Evolutionary conservation across 2,113 vertebrate species (phyloP).

Genomic region (Grammomys dolichurus): DNA sequence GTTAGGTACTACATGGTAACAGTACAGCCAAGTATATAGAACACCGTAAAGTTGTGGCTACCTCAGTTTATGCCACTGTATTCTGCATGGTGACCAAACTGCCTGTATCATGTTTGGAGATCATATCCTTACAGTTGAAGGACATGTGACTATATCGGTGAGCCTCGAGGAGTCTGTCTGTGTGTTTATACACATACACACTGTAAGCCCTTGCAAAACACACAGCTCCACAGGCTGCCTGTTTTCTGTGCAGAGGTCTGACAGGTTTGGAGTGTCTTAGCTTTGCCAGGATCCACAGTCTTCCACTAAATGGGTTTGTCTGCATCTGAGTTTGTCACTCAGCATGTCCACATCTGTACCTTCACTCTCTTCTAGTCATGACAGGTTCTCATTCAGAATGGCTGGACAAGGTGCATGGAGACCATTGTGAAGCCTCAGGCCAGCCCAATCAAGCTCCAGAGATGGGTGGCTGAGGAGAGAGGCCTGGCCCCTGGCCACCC

Average conservation of each 20-base stretch:
- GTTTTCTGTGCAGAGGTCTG: neutral
- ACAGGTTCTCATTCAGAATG: neutral
- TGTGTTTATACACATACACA: no score
- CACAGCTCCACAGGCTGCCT: accelerated
- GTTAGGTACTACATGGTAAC: neutral
- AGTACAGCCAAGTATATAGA: neutral
- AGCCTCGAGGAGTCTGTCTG: neutral
- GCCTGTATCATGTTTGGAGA: neutral
- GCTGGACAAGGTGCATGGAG: neutral
- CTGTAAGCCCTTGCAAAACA: neutral
- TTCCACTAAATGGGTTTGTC: neutral
- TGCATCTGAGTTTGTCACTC: neutral
- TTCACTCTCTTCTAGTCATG: neutral
- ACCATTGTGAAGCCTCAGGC: neutral
- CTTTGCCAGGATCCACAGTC: neutral
- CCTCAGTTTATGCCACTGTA: neutral
- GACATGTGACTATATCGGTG: neutral
- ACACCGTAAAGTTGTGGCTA: neutral
- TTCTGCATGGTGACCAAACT: neutral
- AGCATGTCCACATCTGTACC: neutral
- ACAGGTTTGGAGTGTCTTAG: neutral
- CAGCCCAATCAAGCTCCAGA: neutral
- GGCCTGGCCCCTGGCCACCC: neutral
- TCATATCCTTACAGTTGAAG: no score
- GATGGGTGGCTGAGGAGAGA: neutral